phyloP scores from a whole-genome alignment of 2,888 invertebrate genomes.

The Helobdella robusta region DNA sequence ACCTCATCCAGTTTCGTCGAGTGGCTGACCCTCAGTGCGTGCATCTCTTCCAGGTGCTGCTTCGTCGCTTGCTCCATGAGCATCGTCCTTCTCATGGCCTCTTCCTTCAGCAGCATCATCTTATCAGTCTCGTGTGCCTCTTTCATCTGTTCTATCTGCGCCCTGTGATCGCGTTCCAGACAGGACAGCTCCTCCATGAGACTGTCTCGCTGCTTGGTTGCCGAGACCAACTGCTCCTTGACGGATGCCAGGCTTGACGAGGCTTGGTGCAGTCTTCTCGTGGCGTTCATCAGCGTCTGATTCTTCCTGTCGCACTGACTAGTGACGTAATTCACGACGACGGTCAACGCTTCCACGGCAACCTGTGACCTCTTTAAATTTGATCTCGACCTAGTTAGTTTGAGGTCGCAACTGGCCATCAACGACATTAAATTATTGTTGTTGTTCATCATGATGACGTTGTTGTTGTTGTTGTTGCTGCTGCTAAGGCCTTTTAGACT shows the following conservation, averaged over 20 bases:
- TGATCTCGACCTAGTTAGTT: neutral
- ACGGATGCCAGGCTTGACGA: neutral
- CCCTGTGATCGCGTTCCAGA: neutral
- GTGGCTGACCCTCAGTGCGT: neutral
- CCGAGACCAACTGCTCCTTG: slow-evolving; percentile 5
- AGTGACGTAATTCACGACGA: slow-evolving; percentile 6
- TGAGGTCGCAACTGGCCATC: neutral
- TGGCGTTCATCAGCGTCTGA: neutral
- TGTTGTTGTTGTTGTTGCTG: neutral
- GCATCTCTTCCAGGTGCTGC: neutral
- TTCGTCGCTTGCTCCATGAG: neutral
- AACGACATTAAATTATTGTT: neutral
- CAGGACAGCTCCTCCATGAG: neutral
- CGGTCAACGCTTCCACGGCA: slow-evolving; percentile 1
- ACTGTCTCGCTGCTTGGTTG: neutral
- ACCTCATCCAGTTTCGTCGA: neutral
- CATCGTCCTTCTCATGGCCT: neutral
- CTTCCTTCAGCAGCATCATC: neutral
- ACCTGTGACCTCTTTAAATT: neutral
- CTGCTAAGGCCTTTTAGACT: too few relatives aligned
- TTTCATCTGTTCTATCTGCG: slow-evolving; percentile 1
- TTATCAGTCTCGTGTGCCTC: neutral
- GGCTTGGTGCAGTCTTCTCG: slow-evolving; percentile 10
- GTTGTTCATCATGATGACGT: neutral
- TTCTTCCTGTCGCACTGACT: slow-evolving; percentile 1